phyloP scores from a whole-genome alignment of 2,888 invertebrate species.

The Alentia gelatinosa region DNA sequence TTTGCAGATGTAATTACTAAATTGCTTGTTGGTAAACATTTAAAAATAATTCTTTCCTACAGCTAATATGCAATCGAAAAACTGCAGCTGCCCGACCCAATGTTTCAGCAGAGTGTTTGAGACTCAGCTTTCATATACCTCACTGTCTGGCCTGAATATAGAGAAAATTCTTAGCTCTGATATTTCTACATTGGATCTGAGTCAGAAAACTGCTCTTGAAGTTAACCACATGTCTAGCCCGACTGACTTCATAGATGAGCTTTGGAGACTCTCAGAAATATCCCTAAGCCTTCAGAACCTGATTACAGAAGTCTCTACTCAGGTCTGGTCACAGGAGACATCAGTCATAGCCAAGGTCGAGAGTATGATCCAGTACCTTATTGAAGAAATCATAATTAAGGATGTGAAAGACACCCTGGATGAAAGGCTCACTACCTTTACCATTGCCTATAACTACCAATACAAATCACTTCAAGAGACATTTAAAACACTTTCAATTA shows the following conservation, averaged over 20 bases:
- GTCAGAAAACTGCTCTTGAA: neutral
- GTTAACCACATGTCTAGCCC: neutral
- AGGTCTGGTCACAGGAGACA: neutral
- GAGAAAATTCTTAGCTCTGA: neutral
- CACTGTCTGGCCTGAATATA: slow-evolving; percentile 21
- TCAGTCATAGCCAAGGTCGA: neutral
- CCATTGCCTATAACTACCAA: neutral
- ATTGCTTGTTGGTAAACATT: too few species aligned
- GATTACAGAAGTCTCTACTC: neutral
- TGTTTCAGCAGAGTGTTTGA: neutral
- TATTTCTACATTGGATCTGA: neutral
- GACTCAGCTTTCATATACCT: slow-evolving; percentile 14
- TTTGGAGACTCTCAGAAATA: neutral
- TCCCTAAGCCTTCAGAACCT: neutral
- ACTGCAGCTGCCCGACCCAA: slow-evolving; percentile 19
- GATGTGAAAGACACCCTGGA: neutral
- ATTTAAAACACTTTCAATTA: neutral
- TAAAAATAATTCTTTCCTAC: too few species aligned
- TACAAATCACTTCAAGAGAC: neutral
- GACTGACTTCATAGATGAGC: neutral
- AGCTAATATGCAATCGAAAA: too few species aligned
- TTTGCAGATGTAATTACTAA: too few species aligned
- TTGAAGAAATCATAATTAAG: neutral
- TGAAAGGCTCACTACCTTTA: neutral
- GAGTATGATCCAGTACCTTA: too few species aligned